Evolutionary conservation across 2,888 invertebrate genomes (phyloP), one percentile per base, ranked within the genome.

Genomic region (Synanthedon myopaeformis): DNA sequence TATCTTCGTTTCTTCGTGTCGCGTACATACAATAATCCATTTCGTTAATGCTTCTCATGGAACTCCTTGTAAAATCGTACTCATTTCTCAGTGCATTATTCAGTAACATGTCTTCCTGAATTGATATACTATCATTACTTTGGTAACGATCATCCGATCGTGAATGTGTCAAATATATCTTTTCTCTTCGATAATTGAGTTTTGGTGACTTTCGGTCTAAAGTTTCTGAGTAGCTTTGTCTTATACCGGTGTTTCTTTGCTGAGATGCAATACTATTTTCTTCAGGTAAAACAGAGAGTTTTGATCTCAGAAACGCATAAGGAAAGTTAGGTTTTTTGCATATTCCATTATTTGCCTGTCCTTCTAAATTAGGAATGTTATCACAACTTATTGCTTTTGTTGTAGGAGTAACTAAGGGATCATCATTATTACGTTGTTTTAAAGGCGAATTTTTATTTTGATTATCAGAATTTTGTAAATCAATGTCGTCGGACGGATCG

Each of bases 401-500:
- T 54, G 90, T 85, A 49, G 89, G 76, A 53, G 67, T 72, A 28
- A 75, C 74, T 63, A 89, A 79, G 54, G 69, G 74, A 49, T 88
- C 86, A 55, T 88, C 86, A 13, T 75, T 61, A 59, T 69, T 79
- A 57, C 62, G 76, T 60, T 68, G 76, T 70, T 81, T 81, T 62
- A 72, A 64, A 61, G 82, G 75, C 53, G 85, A 79, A 54, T 62
- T 72, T 70, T 85, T 79, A 58, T 70, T 72, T 64, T 76, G 76
- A 64, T 76, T 76, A 61, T 76, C 72, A 57, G 82, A 67, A 67
- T 86, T 88, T 74, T 89, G 86, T 61, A 92, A 84, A 68, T 92
- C 93, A 54, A 94, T 89, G 49, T 93, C 93, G 65, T 93, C 93
- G n/a, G 93, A 92, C 8, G 94, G 93, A 79, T 94, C 94, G 70